A percentile compares a stretch with the other conserved stretches of the same genome.
These are phyloP conservation scores for Setophaga coronata DNA, from an alignment of 2,113 vertebrate genomes.

Conservation along the genomic window DNA sequence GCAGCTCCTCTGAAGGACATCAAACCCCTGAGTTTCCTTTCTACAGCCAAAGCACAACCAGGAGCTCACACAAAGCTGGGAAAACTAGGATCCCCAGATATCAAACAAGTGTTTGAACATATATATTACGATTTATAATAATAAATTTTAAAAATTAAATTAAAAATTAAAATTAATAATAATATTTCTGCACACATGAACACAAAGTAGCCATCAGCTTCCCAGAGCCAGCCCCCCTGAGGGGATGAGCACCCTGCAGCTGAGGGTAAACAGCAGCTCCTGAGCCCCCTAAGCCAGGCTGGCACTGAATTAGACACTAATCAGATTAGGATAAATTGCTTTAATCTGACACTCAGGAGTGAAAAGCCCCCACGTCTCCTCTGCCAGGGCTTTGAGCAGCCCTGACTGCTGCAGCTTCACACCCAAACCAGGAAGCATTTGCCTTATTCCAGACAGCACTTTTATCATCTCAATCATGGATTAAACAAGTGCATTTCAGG, in stretches of 20 bases:
- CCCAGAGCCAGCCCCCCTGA: neutral
- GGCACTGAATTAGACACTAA: slow-evolving; percentile 66
- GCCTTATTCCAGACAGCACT: slow-evolving; percentile 25
- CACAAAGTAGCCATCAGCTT: neutral
- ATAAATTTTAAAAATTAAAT: neutral
- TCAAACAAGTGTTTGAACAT: neutral
- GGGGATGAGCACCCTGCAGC: neutral
- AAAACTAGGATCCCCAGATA: neutral
- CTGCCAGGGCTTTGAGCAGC: neutral
- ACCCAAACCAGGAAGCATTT: neutral
- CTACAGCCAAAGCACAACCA: neutral
- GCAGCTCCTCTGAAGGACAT: neutral
- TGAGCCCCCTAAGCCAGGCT: neutral
- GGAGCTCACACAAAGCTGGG: neutral
- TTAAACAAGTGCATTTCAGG: neutral
- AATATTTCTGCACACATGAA: neutral
- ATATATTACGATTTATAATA: neutral
- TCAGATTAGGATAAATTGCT: slow-evolving; percentile 72
- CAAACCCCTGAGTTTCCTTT: neutral
- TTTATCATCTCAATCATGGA: slow-evolving; percentile 44
- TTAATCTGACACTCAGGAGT: slow-evolving; percentile 62
- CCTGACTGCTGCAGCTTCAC: neutral
- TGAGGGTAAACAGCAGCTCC: slow-evolving; percentile 1
- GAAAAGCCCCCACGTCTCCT: neutral
- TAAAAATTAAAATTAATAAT: neutral